phyloP scores from a whole-genome alignment of 2,888 invertebrate genomes.

The Alentia gelatinosa region DNA sequence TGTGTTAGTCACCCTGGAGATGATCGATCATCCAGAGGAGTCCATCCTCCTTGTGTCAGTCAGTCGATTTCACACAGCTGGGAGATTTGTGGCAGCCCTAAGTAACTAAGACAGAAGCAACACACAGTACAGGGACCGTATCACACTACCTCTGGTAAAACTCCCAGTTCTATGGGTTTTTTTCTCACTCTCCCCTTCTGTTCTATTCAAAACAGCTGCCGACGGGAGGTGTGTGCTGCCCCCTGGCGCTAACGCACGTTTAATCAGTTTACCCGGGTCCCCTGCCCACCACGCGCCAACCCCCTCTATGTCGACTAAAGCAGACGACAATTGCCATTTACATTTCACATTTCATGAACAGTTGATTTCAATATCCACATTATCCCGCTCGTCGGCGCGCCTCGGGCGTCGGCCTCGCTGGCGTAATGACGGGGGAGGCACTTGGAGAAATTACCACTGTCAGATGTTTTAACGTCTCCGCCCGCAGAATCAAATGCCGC shows the following conservation, averaged over 20 bases:
- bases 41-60: not conserved
- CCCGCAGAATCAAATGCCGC: not conserved
- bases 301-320: not conserved
- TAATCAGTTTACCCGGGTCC: slow-evolving; percentile 3
- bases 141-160: not conserved
- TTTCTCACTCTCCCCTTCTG: not conserved
- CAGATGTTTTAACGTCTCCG: not conserved
- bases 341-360: slow-evolving; percentile 40
- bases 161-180: not conserved
- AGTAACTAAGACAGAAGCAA: not conserved
- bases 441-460: slow-evolving; percentile 6
- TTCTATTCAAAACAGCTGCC: slow-evolving; percentile 7
- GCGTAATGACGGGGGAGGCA: not conserved
- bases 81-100: not conserved
- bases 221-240: not conserved
- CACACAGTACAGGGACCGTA: not conserved
- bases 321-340: slow-evolving; percentile 28
- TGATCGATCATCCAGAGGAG: not conserved
- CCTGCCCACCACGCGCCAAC: not conserved
- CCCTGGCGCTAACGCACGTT: slow-evolving; percentile 9
- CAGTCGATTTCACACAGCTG: slow-evolving; percentile 30
- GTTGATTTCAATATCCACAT: slow-evolving; percentile 40
- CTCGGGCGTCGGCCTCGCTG: not conserved
- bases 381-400: not conserved
- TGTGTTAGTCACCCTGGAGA: not conserved